These are phyloP conservation scores for Okamejei kenojei DNA, from an alignment of 2,797 vertebrate genomes.

Conservation along the genomic window DNA sequence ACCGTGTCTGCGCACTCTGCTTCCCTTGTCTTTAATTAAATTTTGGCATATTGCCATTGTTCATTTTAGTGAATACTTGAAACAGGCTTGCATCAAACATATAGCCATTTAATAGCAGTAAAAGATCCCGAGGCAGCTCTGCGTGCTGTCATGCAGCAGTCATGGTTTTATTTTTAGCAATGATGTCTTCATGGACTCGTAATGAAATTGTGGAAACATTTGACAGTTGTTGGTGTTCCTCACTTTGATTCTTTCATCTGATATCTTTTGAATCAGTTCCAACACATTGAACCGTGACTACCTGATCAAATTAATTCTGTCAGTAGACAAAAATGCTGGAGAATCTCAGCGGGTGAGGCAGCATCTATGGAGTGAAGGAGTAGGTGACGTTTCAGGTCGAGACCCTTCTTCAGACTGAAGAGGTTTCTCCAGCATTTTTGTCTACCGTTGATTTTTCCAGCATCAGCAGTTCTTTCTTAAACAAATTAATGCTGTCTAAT, in stretches of 20 bases:
- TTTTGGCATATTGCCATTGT: neutral
- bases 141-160: neutral
- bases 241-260: neutral
- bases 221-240: neutral
- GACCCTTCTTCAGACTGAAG: too few relatives aligned
- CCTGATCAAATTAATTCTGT: neutral
- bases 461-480: too few relatives aligned
- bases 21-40: neutral
- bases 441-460: too few relatives aligned
- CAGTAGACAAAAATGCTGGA: too few relatives aligned
- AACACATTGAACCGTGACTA: neutral
- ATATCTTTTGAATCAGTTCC: constrained; percentile 4
- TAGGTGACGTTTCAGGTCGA: too few relatives aligned
- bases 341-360: too few relatives aligned
- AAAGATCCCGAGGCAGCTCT: neutral
- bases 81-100: neutral
- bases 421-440: too few relatives aligned
- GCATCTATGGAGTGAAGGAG: too few relatives aligned
- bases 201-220: neutral
- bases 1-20: neutral
- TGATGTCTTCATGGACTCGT: neutral
- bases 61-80: neutral
- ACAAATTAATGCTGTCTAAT: neutral
- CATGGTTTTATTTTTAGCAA: neutral
- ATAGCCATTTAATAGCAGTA: neutral